Evolutionary conservation across 1,140 invertebrate species (phyloP), one percentile per base, ranked within the genome.

Genomic region (Lerema accius): DNA sequence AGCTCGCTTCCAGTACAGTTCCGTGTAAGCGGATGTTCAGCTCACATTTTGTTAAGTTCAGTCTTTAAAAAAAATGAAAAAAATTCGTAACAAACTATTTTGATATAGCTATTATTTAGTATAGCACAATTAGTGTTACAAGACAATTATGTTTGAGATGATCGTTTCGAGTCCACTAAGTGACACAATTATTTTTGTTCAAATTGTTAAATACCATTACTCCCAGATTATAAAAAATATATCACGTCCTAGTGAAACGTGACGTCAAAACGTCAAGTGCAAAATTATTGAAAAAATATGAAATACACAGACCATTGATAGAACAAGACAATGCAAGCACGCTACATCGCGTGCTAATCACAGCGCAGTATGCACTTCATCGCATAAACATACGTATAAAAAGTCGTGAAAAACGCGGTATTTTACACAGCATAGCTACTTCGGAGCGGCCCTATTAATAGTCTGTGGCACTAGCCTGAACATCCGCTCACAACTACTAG

Each of bases 1-100:
- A 56, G 39, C 14, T 32, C 2, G 42, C 16, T 16, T 45, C 4
- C 15, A 7, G 23, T 56, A 15, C 16, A 4, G 0, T 45, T n/a
- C 16, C 32, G 26, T 45, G 4, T 16, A 32, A 55, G 51, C 53
- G 40, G 53, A 56, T 56, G 19, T 56, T 56, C 53, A n/a, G 53
- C 43, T 56, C 42, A 43, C 9, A 32, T 9, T 32, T 32, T 32
- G 9, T 4, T 32, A 4, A 4, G 28, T 32, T 1, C 1, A 9
- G 9, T 7, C 4, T 32, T 32, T 32, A 32, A 32, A 32, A 32
- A 32, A 32, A 32, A 32, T n/a, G n/a, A n/a, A n/a, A n/a, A n/a
- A n/a, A n/a, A n/a, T n/a, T n/a, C n/a, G n/a, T n/a, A n/a, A n/a
- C n/a, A n/a, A n/a, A n/a, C n/a, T n/a, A n/a, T n/a, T n/a, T n/a